These are phyloP conservation scores for Onchidella celtica DNA, from an alignment of 2,888 invertebrate genomes.

Conservation along the genomic window DNA sequence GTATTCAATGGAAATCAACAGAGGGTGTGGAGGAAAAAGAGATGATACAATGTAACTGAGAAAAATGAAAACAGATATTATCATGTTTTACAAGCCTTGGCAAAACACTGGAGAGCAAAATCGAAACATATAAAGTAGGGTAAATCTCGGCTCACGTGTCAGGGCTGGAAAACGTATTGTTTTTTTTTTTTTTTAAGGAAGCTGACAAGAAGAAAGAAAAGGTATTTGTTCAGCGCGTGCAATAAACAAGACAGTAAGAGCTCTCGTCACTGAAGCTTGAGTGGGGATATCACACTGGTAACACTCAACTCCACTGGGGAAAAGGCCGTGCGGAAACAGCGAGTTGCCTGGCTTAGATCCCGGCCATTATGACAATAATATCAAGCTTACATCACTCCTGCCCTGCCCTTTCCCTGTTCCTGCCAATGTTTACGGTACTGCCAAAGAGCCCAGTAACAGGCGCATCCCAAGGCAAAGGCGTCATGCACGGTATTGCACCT, in stretches of 20 bases:
- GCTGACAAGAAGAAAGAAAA: not conserved
- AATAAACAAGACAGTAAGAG: not conserved
- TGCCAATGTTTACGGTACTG: not conserved
- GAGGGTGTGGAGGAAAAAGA: no score
- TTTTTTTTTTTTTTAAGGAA: no score
- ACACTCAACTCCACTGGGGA: not conserved
- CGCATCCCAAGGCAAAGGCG: not conserved
- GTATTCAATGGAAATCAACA: no score
- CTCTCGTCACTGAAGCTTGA: not conserved
- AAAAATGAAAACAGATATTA: no score
- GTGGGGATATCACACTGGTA: not conserved
- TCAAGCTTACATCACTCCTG: not conserved
- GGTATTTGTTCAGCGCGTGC: not conserved
- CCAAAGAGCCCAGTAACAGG: not conserved
- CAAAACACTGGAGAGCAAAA: no score
- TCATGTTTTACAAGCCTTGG: no score
- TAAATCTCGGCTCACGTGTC: no score
- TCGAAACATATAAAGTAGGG: no score
- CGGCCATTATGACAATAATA: not conserved
- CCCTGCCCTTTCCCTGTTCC: not conserved
- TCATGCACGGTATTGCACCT: not conserved
- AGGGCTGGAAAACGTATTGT: no score
- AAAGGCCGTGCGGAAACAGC: not conserved
- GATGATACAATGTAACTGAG: no score
- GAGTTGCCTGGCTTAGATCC: not conserved